A percentile compares a stretch with the other conserved stretches of the same genome.
Evolutionary conservation across 2,113 vertebrate species (phyloP).

Genomic region (Oxyura jamaicensis): DNA sequence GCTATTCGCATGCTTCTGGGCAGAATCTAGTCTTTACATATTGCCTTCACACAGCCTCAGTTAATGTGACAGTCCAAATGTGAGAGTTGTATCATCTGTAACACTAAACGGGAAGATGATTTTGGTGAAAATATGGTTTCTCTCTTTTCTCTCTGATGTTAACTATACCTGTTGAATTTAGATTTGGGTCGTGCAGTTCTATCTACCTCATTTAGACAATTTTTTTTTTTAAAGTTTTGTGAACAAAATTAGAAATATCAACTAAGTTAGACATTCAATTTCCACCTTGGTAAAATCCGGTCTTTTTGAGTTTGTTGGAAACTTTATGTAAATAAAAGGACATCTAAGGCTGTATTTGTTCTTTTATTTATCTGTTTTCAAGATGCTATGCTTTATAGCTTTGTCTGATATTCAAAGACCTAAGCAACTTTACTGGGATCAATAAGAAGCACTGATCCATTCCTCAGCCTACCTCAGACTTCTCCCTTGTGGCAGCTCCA

Average conservation of each 20-base stretch:
- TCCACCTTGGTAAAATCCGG: background rate
- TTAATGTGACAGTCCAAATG: background rate
- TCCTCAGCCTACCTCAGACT: background rate
- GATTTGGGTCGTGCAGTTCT: background rate
- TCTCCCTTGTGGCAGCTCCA: background rate
- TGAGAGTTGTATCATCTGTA: background rate
- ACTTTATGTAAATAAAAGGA: background rate
- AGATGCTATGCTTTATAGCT: background rate
- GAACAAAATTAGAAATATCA: background rate
- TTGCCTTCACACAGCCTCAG: background rate
- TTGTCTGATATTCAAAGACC: background rate
- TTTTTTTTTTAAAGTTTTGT: background rate
- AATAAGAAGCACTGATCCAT: background rate
- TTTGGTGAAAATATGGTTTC: background rate
- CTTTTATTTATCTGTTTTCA: background rate
- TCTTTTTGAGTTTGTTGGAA: background rate
- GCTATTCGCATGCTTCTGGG: background rate
- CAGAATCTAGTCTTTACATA: background rate
- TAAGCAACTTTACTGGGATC: slow-evolving; percentile 16
- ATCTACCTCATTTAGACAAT: background rate
- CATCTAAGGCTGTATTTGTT: background rate
- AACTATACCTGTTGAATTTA: background rate
- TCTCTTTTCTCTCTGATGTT: background rate
- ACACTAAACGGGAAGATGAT: background rate
- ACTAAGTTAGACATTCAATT: background rate